Evolutionary conservation across 2,797 vertebrate species (phyloP).

Genomic region (Poeciliopsis presidionis): DNA sequence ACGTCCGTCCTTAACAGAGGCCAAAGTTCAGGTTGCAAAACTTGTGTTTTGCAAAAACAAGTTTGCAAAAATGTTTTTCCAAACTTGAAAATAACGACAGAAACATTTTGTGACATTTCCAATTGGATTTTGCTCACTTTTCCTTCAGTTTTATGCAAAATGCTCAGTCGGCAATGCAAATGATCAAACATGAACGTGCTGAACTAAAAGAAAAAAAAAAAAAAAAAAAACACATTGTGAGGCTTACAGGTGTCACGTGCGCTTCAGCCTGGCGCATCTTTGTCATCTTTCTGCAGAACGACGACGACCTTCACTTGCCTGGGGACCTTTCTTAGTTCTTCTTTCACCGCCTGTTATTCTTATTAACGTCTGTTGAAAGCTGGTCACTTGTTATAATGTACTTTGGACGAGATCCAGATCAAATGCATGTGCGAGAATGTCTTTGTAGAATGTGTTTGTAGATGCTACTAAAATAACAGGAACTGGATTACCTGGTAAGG

Average conservation of each 20-base stretch:
- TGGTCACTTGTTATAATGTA: conserved; percentile 5
- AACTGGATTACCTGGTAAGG: conserved; percentile 47
- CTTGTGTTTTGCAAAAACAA: no score
- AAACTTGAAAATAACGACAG: not conserved
- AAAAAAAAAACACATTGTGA: no score
- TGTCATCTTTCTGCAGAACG: not conserved
- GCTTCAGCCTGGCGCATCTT: not conserved
- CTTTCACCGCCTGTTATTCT: no score
- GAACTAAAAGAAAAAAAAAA: no score
- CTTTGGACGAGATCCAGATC: conserved; percentile 42
- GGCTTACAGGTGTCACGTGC: no score
- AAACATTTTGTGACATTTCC: not conserved
- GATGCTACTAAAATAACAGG: conserved; percentile 25
- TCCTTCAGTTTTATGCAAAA: not conserved
- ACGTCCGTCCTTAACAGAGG: not conserved
- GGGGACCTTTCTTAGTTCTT: not conserved
- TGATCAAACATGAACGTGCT: not conserved
- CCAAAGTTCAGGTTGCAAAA: no score
- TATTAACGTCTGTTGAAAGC: not conserved
- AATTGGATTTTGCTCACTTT: not conserved
- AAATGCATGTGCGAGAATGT: not conserved
- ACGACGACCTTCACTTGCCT: not conserved
- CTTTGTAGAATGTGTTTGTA: conserved; percentile 8
- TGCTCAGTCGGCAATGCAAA: not conserved
- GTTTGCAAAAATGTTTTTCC: not conserved